These are phyloP conservation scores for Sebastes elongatus DNA, from an alignment of 2,797 vertebrate genomes.

Conservation along the genomic window DNA sequence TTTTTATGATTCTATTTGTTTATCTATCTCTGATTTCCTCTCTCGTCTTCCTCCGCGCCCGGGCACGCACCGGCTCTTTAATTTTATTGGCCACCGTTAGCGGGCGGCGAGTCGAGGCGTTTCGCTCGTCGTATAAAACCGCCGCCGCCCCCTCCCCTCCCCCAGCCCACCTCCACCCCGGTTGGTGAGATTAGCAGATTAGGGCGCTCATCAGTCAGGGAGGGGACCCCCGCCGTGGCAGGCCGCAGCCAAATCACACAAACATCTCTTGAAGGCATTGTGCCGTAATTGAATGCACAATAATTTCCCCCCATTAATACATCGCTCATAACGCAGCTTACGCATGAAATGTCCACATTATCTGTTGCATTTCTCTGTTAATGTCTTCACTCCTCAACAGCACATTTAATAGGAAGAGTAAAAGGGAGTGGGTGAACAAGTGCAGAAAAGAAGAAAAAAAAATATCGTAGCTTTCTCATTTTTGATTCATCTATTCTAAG, in stretches of 20 bases:
- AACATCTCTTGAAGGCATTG: slow-evolving; percentile 95
- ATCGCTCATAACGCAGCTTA: slow-evolving; percentile 95
- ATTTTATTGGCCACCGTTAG: slow-evolving; percentile 85
- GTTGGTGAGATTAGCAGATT: slow-evolving; percentile 95
- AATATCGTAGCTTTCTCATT: slow-evolving; percentile 79
- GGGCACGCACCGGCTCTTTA: slow-evolving; percentile 76
- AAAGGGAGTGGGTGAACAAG: slow-evolving; percentile 1
- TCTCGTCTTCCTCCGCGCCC: slow-evolving; percentile 62
- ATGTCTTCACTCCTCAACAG: slow-evolving; percentile 88
- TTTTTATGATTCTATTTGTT: slow-evolving; percentile 89
- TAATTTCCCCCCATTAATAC: slow-evolving; percentile 97
- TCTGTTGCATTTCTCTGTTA: slow-evolving; percentile 88
- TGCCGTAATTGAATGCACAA: slow-evolving; percentile 96
- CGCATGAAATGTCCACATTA: slow-evolving; percentile 92
- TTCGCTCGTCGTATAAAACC: slow-evolving; percentile 67
- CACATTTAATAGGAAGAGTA: slow-evolving; percentile 84
- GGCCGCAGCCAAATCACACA: slow-evolving; percentile 91
- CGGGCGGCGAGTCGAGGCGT: slow-evolving; percentile 75
- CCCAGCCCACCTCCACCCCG: slow-evolving; percentile 34
- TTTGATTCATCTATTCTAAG: slow-evolving; percentile 71
- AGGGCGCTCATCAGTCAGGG: slow-evolving; percentile 94
- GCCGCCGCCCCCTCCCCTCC: slow-evolving; percentile 80
- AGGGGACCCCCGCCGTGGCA: slow-evolving; percentile 83
- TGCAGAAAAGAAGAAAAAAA: slow-evolving; percentile 4
- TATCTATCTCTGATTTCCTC: slow-evolving; percentile 84